phyloP scores from a whole-genome alignment of 2,888 invertebrate genomes.

The Amphimallon solstitiale region DNA sequence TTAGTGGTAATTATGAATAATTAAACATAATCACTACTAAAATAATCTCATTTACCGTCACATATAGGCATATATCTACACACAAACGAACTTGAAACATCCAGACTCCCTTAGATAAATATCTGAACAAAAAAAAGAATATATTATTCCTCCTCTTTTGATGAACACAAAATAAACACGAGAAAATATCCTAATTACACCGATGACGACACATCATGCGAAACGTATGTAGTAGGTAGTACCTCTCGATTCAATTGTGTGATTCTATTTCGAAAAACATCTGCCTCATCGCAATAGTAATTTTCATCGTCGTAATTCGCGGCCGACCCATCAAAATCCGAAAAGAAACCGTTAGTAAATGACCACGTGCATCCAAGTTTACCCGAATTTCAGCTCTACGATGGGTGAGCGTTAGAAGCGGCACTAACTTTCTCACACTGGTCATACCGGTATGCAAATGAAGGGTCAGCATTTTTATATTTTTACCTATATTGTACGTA shows the following conservation, averaged over 20 bases:
- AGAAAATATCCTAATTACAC: no score
- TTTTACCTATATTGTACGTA: conserved; percentile 46
- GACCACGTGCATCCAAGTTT: conserved; percentile 1
- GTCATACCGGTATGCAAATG: conserved; percentile 61
- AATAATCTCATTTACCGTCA: no score
- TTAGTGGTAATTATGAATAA: no score
- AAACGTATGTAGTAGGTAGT: background rate
- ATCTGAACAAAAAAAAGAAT: no score
- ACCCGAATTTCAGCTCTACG: conserved; percentile 19
- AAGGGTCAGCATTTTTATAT: conserved; percentile 59
- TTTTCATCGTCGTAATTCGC: background rate
- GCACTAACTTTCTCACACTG: conserved; percentile 52
- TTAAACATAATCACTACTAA: no score
- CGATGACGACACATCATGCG: no score
- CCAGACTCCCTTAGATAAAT: no score
- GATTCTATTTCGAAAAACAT: conserved; percentile 9
- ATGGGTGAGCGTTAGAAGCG: background rate
- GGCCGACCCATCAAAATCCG: background rate
- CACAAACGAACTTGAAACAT: no score
- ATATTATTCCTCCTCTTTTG: no score
- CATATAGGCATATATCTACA: no score
- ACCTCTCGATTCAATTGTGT: background rate
- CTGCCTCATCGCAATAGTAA: conserved; percentile 1
- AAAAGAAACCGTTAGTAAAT: conserved; percentile 32
- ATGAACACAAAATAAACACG: no score